These are phyloP conservation scores for Tetropium fuscum DNA, from an alignment of 2,888 invertebrate genomes.

Conservation along the genomic window DNA sequence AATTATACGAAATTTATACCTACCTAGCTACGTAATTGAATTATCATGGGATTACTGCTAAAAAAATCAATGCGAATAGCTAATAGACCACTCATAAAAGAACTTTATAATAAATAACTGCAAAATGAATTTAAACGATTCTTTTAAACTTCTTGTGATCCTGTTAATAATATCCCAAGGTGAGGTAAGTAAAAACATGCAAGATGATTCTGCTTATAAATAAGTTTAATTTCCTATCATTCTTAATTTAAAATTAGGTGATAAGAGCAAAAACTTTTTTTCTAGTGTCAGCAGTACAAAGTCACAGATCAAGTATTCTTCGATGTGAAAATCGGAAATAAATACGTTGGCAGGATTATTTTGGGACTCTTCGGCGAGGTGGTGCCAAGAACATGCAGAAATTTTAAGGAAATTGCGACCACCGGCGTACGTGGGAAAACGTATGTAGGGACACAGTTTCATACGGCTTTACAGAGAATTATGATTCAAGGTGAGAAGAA, in stretches of 20 bases:
- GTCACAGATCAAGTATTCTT: conserved; percentile 87
- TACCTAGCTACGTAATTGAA: no score
- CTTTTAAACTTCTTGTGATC: conserved; percentile 30
- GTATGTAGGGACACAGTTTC: conserved; percentile 85
- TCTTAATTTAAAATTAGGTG: no score
- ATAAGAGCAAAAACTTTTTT: conserved; percentile 33
- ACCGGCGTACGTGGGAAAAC: conserved; percentile 80
- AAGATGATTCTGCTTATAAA: conserved; percentile 19
- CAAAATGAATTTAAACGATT: conserved; percentile 35
- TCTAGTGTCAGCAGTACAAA: conserved; percentile 73
- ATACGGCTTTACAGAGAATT: conserved; percentile 88
- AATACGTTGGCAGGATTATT: conserved; percentile 80
- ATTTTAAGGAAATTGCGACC: conserved; percentile 86
- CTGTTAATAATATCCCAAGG: conserved; percentile 26
- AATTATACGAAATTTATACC: no score
- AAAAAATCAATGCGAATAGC: conserved; percentile 20
- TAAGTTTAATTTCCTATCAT: conserved; percentile 42
- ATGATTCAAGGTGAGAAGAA: conserved; percentile 85
- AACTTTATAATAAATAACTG: conserved; percentile 5
- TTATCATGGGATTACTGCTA: no score
- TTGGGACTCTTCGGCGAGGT: conserved; percentile 91
- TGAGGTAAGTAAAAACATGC: conserved; percentile 39
- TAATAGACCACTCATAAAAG: background rate
- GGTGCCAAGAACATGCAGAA: conserved; percentile 87
- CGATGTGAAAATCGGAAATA: conserved; percentile 81